Conservation (phyloP, 2,797 vertebrate species). For the Pyrrhura leucotis region DNA sequence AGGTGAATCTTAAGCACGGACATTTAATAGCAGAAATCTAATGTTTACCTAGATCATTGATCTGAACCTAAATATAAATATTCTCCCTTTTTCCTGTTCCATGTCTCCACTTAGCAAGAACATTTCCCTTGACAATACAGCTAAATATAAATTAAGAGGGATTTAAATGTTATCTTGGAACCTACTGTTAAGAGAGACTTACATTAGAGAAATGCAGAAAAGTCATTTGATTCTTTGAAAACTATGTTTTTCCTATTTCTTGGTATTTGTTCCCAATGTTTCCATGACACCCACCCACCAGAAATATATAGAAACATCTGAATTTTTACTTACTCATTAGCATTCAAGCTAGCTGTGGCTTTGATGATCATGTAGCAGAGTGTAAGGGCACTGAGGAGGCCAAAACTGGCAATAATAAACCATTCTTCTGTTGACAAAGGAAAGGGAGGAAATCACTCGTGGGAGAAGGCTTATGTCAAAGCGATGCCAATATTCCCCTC, state of each 20-base stretch:
- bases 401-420: conserved; percentile 95
- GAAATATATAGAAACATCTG: not conserved
- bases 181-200: not conserved
- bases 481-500: conserved; percentile 78
- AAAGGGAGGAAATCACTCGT: conserved; percentile 89
- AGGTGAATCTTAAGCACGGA: not conserved
- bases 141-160: not conserved
- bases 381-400: conserved; percentile 90
- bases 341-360: conserved; percentile 86
- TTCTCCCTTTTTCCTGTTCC: not conserved
- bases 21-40: not conserved
- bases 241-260: not conserved
- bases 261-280: not conserved
- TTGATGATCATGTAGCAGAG: conserved; percentile 95
- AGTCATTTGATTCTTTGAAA: not conserved
- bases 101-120: not conserved
- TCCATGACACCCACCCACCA: conserved; percentile 46
- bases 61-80: not conserved
- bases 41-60: not conserved
- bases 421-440: conserved; percentile 95
- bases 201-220: not conserved
- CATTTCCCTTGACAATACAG: not conserved
- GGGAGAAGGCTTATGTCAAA: conserved; percentile 81
- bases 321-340: conserved; percentile 85
- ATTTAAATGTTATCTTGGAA: not conserved